These are phyloP conservation scores for Baryphthengus martii DNA, from an alignment of 2,113 vertebrate genomes.

Conservation along the genomic window DNA sequence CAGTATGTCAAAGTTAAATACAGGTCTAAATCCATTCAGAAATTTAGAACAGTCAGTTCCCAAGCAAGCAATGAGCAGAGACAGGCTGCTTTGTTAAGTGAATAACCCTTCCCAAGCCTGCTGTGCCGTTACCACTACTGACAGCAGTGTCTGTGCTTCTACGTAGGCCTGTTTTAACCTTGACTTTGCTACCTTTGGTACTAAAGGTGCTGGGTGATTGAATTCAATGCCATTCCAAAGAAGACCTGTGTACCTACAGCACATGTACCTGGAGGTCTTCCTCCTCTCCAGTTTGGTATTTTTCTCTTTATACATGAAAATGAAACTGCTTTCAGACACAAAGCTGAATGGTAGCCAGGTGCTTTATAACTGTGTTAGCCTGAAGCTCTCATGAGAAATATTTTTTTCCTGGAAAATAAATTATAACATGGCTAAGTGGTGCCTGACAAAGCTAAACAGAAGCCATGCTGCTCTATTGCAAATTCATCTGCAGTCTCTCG, in stretches of 20 bases:
- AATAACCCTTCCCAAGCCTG: neutral
- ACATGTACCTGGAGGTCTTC: neutral
- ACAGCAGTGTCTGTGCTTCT: neutral
- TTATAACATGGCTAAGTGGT: constrained; percentile 84
- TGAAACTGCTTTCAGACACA: constrained; percentile 67
- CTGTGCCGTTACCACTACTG: neutral
- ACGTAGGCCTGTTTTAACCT: neutral
- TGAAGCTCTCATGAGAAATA: constrained; percentile 79
- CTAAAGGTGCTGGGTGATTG: neutral
- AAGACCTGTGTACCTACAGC: neutral
- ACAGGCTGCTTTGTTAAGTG: constrained; percentile 15
- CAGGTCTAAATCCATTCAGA: constrained; percentile 2
- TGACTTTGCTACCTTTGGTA: neutral
- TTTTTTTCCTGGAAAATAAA: constrained; percentile 83
- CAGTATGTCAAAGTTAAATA: constrained; percentile 34
- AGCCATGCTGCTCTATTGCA: constrained; percentile 79
- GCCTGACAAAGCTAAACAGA: constrained; percentile 84
- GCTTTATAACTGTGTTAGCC: constrained; percentile 82
- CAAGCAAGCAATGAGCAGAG: neutral
- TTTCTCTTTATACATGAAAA: constrained; percentile 49
- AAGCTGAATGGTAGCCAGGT: constrained; percentile 78
- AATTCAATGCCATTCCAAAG: neutral
- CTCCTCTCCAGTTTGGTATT: neutral
- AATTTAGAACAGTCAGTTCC: neutral
- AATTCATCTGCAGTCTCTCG: constrained; percentile 81